These are phyloP conservation scores for Nothobranchius kuhntae DNA, from an alignment of 2,113 vertebrate species.

Conservation along the genomic window DNA sequence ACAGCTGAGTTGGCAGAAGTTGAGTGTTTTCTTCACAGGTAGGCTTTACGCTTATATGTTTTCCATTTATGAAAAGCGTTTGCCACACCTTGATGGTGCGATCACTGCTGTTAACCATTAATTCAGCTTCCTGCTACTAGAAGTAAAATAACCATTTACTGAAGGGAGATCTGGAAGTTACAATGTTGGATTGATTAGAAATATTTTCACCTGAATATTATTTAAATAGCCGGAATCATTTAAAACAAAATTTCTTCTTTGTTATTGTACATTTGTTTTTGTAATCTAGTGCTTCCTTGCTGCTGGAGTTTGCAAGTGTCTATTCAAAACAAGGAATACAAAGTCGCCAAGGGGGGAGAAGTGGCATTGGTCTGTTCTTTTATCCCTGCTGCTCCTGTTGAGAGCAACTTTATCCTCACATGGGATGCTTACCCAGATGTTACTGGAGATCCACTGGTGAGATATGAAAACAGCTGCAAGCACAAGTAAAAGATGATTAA, in stretches of 20 bases:
- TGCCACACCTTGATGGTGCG: constrained; percentile 55
- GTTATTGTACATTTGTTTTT: constrained; percentile 1
- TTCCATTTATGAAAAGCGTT: constrained; percentile 11
- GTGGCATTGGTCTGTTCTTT: constrained; percentile 81
- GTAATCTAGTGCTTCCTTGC: constrained; percentile 75
- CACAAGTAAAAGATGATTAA: background rate
- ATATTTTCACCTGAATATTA: background rate
- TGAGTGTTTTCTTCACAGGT: constrained; percentile 68
- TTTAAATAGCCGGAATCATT: background rate
- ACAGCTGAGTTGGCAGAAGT: constrained; percentile 19
- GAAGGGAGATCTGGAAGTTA: background rate
- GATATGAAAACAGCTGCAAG: constrained; percentile 4
- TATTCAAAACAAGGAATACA: constrained; percentile 56
- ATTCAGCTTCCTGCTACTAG: constrained; percentile 24
- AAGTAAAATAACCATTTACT: constrained; percentile 11
- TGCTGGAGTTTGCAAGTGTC: constrained; percentile 74
- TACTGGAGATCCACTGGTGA: constrained; percentile 35
- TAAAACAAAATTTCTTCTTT: background rate
- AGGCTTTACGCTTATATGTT: constrained; percentile 13
- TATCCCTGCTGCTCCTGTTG: rapidly evolving
- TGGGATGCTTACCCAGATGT: constrained; percentile 67
- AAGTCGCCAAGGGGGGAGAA: constrained; percentile 69
- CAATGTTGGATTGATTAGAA: background rate
- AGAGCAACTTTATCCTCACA: background rate
- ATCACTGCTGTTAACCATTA: constrained; percentile 59